Evolutionary conservation across 2,797 vertebrate species (phyloP).

Genomic region (Decapterus maruadsi): DNA sequence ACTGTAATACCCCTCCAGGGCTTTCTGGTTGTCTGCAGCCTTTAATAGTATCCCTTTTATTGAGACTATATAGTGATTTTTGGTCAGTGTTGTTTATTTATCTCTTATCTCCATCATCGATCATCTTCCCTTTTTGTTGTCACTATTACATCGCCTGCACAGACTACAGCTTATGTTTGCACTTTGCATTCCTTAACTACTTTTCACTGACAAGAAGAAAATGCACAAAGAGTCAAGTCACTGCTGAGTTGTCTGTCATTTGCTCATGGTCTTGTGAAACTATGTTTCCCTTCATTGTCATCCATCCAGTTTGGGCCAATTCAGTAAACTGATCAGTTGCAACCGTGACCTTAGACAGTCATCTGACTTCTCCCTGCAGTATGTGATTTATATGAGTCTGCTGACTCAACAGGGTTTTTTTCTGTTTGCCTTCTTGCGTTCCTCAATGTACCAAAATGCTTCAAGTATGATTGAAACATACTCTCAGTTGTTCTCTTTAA

Average conservation of each 20-base stretch:
- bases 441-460: conserved; percentile 16
- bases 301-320: conserved; percentile 52
- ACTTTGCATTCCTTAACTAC: neutral
- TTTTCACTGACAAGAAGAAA: neutral
- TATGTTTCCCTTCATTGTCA: conserved; percentile 39
- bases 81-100: conserved; percentile 20
- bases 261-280: conserved; percentile 47
- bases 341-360: conserved; percentile 70
- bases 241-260: conserved; percentile 6
- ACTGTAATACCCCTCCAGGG: conserved; percentile 34
- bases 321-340: conserved; percentile 63
- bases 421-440: conserved; percentile 34
- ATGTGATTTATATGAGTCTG: conserved; percentile 74
- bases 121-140: neutral
- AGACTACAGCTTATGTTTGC: neutral
- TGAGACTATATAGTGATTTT: conserved; percentile 10
- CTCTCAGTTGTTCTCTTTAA: neutral
- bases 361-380: conserved; percentile 79
- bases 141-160: neutral
- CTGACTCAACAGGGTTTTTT: conserved; percentile 71
- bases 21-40: conserved; percentile 24
- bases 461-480: conserved; percentile 1
- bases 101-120: conserved; percentile 7
- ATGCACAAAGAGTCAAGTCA: conserved; percentile 1
- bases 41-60: conserved; percentile 28